These are phyloP conservation scores for Propithecus perrieri DNA, from an alignment of 2,797 vertebrate genomes.

Conservation along the genomic window DNA sequence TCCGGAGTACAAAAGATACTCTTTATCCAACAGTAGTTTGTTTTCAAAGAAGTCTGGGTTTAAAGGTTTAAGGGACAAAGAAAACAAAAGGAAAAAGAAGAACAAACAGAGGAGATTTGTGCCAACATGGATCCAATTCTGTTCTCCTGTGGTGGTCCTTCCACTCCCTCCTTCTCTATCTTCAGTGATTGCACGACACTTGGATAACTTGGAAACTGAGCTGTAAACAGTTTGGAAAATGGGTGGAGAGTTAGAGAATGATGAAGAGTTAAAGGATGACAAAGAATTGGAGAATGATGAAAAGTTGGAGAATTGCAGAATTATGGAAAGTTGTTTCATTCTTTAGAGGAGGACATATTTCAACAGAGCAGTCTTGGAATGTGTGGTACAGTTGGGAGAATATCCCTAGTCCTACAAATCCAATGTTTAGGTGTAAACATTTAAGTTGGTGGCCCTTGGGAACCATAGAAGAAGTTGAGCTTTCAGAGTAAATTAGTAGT, in stretches of 20 bases:
- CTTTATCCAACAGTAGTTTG: background rate
- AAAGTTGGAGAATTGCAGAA: background rate
- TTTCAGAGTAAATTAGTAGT: background rate
- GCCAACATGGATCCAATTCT: background rate
- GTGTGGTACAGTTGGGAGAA: background rate
- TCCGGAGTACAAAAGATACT: background rate
- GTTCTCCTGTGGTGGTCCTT: background rate
- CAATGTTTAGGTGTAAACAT: background rate
- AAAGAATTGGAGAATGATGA: background rate
- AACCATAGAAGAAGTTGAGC: background rate
- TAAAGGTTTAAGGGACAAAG: background rate
- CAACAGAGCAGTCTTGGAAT: background rate
- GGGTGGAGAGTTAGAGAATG: background rate
- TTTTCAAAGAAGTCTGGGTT: conserved; percentile 32
- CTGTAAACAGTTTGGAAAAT: background rate
- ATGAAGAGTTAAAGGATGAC: background rate
- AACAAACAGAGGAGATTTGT: background rate
- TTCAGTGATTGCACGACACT: background rate
- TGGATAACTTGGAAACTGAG: background rate
- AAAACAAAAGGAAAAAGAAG: background rate
- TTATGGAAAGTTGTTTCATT: background rate
- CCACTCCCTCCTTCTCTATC: background rate
- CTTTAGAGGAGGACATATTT: background rate
- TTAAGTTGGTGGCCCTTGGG: background rate
- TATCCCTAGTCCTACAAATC: background rate